Evolutionary conservation across 1,140 invertebrate species (phyloP), one percentile per base, ranked within the genome.

Genomic region (Agrypnia vestita): DNA sequence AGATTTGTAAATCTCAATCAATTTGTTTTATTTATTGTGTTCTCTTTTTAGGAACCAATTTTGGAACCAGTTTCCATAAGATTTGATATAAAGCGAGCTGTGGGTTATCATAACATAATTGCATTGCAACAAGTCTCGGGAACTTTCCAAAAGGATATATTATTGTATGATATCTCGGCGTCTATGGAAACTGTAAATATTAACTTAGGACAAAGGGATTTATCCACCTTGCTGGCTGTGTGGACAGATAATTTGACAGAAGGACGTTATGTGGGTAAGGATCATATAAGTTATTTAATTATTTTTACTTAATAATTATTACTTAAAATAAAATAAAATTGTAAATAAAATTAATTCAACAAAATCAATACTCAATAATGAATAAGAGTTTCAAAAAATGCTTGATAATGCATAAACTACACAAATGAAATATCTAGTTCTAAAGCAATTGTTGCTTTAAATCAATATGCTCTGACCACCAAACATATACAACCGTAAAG

Each of bases 1-100:
- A 17, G 11, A 80, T 74, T 4, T 49, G 12, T 6, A 62, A 25
- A 46, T 78, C 51, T 55, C 51, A 4, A n/a, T 55, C 17, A 56
- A 56, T 56, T 56, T 12, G 15, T 13, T 8, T 11, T 51, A 61
- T 62, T 78, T 61, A 59, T 81, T 67, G 56, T 80, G 85, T 78
- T 73, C 59, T 35, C 1, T 71, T 85, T 85, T 71, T 84, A 94
- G 90, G 95, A 96, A 86, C 92, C 94, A 12, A 93, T 96, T 64
- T 84, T 96, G 10, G 95, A 96, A 84, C 94, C 94, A 3, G 87
- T 95, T 11, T 92, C 91, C 77, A 85, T 96, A 17, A 91, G 94
- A 62, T 91, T 95, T 55, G 94, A 95, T 81, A 86, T 96, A 15
- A 96, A 95, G 85, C 88, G 94, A 89, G 92, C 85, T 85, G 93